Percentiles rank a stretch among this genome's conserved stretches.
These are phyloP conservation scores for Myopa testacea DNA, from an alignment of 2,888 invertebrate species.

Conservation along the genomic window DNA sequence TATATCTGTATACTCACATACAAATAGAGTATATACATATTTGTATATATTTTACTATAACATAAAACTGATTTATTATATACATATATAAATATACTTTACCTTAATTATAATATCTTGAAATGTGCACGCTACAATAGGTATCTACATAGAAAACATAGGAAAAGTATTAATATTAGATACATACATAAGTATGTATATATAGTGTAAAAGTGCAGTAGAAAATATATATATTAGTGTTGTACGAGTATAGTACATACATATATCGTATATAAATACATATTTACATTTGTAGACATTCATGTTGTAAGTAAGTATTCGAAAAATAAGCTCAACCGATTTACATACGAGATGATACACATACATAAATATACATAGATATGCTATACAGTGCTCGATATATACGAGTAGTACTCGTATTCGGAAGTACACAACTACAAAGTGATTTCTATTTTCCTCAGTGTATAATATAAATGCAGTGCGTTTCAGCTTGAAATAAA, in stretches of 20 bases:
- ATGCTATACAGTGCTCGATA: constrained; percentile 1
- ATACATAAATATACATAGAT: not conserved
- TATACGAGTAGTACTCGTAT: not conserved
- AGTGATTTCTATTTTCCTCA: constrained; percentile 7
- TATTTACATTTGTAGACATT: constrained; percentile 18
- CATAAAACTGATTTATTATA: not conserved
- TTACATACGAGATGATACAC: not conserved
- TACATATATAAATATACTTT: too few relatives aligned
- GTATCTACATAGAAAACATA: not conserved
- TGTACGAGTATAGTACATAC: constrained; percentile 9
- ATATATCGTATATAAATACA: not conserved
- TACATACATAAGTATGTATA: not conserved
- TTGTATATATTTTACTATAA: not conserved
- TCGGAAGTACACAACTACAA: constrained; percentile 3
- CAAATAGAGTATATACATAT: not conserved
- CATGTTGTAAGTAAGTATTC: not conserved
- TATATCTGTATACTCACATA: too few relatives aligned
- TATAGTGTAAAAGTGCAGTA: constrained; percentile 32
- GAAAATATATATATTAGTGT: not conserved
- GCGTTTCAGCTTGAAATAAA: constrained; percentile 23
- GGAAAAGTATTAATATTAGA: too few relatives aligned
- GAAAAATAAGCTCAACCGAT: constrained; percentile 31
- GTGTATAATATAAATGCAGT: constrained; percentile 37
- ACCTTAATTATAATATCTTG: not conserved
- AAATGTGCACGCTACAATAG: constrained; percentile 1